Base-by-base conservation (phyloP, 2,797 vertebrate genomes). In the Anisognathus igniventris region DNA sequence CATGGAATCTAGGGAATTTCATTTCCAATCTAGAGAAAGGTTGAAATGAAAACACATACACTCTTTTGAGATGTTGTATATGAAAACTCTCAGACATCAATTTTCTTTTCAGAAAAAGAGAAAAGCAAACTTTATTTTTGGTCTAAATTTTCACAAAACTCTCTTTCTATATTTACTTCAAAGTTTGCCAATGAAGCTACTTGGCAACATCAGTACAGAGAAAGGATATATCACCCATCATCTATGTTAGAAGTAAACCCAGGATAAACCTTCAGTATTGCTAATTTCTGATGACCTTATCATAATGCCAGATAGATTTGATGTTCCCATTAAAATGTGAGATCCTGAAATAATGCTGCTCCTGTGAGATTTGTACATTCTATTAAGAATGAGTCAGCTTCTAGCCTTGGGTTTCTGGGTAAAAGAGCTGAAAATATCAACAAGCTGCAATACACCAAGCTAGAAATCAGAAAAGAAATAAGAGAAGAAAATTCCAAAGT, bases 381-480 rank as follows among this genome's bases (percentile, higher is more conserved):
- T 92, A 45, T 77, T 89, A 83, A 71, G 54, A 77, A 72, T 90
- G 78, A 90, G 70, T 88, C 93, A 91, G 65, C 39, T 93, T 80
- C 61, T 53, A 68, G 45, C 54, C 54, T 86, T 71, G 28, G 5
- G 18, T 61, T 90, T 88, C 83, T 48, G 60, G 47, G 83, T 75
- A 90, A 62, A 74, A 74, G 50, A 67, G 39, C 76, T 83, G 65
- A 73, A 95, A 95, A 82, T 86, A 79, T 7, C 64, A 71, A 58
- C 0, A 1, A 78, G 33, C 44, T 92, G 71, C 35, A 58, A 76
- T 16, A 54, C 6, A 37, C 19, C 1, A 24, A 90, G 35, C 21
- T 42, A 78, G 73, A 86, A 89, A 85, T 60, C n/a, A 66, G 37
- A 66, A 78, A 83, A 72, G 4, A 78, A 93, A 64, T 35, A 18